A percentile compares a stretch with the other conserved stretches of the same genome.
These are phyloP conservation scores for Trinorchestia longiramus DNA, from an alignment of 1,140 invertebrate genomes.

Conservation along the genomic window DNA sequence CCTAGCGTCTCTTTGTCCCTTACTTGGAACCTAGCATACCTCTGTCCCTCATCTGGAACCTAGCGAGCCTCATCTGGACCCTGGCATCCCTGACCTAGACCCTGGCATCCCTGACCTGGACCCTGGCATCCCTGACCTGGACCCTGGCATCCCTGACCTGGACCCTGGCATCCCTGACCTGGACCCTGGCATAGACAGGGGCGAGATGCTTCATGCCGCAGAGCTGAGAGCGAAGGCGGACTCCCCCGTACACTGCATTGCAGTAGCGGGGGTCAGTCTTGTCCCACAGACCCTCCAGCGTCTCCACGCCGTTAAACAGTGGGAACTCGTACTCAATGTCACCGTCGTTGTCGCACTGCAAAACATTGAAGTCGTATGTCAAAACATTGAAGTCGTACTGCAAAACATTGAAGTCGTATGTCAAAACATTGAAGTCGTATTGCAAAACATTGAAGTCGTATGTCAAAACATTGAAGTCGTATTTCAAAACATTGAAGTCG, in stretches of 20 bases:
- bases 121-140: neutral
- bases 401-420: too few species aligned
- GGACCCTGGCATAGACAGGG: conserved; percentile 80
- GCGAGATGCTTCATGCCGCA: conserved; percentile 76
- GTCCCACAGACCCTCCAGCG: conserved; percentile 81
- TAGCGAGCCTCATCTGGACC: too few species aligned
- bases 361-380: neutral
- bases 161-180: conserved; percentile 70
- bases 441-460: too few species aligned
- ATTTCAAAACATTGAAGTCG: too few species aligned
- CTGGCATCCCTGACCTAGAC: neutral
- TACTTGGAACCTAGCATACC: too few species aligned
- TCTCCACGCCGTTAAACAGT: conserved; percentile 82
- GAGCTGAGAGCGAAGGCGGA: conserved; percentile 74
- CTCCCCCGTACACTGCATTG: conserved; percentile 78
- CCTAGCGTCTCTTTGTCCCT: too few species aligned
- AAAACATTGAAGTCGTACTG: too few species aligned
- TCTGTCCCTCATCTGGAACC: too few species aligned
- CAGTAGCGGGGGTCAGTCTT: conserved; percentile 75
- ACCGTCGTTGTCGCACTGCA: conserved; percentile 80
- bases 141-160: neutral
- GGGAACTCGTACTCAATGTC: conserved; percentile 86
- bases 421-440: too few species aligned
- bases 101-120: neutral
- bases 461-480: too few species aligned